These are phyloP conservation scores for Dichetophora obliterata DNA, from an alignment of 2,888 invertebrate genomes.

Conservation along the genomic window DNA sequence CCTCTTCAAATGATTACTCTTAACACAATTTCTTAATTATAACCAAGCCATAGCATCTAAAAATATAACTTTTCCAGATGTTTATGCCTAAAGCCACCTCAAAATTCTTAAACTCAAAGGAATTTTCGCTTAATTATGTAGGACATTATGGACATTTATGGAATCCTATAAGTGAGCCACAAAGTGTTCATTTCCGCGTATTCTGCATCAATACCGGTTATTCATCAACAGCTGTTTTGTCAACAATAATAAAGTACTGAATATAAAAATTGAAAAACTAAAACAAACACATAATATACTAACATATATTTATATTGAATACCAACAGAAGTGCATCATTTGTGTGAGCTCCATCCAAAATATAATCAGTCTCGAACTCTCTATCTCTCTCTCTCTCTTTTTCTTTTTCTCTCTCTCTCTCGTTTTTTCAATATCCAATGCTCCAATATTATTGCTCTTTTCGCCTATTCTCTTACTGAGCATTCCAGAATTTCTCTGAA, in stretches of 20 bases:
- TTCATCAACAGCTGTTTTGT: slow-evolving; percentile 20
- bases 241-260: not conserved
- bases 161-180: not conserved
- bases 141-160: too few relatives aligned
- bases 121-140: too few relatives aligned
- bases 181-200: not conserved
- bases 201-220: not conserved
- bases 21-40: too few relatives aligned
- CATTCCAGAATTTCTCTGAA: not conserved
- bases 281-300: not conserved
- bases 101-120: too few relatives aligned
- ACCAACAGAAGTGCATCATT: slow-evolving; percentile 16
- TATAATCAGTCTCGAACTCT: too few relatives aligned
- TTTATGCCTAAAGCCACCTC: too few relatives aligned
- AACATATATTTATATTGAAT: not conserved
- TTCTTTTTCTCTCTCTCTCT: not conserved
- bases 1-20: too few relatives aligned
- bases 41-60: too few relatives aligned
- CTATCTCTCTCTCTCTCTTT: not conserved
- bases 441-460: not conserved
- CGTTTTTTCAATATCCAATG: not conserved
- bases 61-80: too few relatives aligned
- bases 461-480: not conserved
- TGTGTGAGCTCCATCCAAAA: not conserved
- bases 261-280: not conserved